A percentile compares a stretch with the other conserved stretches of the same genome.
Evolutionary conservation across 2,888 invertebrate species (phyloP).

Genomic region (Anagyrus pseudococci): DNA sequence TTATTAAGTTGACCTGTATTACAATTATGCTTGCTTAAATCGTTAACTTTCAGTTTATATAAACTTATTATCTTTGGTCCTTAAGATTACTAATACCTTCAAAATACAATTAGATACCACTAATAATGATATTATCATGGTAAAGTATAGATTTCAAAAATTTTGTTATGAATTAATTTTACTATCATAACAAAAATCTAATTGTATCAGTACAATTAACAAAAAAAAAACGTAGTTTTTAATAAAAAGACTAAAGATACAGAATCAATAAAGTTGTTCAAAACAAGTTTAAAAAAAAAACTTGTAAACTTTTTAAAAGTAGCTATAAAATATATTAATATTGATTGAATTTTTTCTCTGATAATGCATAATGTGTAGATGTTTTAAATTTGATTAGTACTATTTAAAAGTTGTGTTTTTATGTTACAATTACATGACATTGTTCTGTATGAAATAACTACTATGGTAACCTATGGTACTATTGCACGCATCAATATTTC

Average conservation of each 20-base stretch:
- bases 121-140: not conserved
- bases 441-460: slow-evolving; percentile 37
- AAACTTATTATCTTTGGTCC: slow-evolving; percentile 59
- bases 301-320: slow-evolving; percentile 12
- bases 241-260: not conserved
- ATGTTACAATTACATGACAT: slow-evolving; percentile 31
- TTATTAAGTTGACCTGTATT: slow-evolving; percentile 44
- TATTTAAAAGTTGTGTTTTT: slow-evolving; percentile 48
- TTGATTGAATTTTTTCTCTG: slow-evolving; percentile 30
- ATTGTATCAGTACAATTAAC: not conserved
- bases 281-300: slow-evolving; percentile 28
- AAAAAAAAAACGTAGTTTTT: not conserved
- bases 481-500: slow-evolving; percentile 38
- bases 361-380: no score
- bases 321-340: slow-evolving; percentile 28
- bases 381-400: slow-evolving; percentile 40
- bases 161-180: not conserved
- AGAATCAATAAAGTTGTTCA: slow-evolving; percentile 8
- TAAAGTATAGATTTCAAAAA: not conserved
- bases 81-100: slow-evolving; percentile 44
- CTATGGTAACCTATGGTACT: slow-evolving; percentile 39
- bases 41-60: slow-evolving; percentile 42
- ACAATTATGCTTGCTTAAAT: slow-evolving; percentile 43
- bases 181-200: not conserved
- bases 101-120: slow-evolving; percentile 18